Base-by-base conservation (phyloP, 2,888 invertebrate genomes). In the Eupithecia exiguata region DNA sequence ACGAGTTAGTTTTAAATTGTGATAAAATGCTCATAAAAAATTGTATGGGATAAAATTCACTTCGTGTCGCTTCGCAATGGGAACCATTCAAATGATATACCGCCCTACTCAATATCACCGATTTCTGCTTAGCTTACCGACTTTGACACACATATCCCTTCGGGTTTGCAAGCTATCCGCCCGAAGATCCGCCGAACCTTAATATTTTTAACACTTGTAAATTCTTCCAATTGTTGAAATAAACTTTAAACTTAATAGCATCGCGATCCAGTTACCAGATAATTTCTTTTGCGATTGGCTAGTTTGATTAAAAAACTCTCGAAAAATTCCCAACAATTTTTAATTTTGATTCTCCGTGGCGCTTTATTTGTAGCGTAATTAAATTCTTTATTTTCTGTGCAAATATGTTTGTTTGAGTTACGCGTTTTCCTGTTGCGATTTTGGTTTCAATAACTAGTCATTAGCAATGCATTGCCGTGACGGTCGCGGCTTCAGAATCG, bases 161-260 rank as follows among this genome's bases (percentile, higher is more conserved):
- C 18, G 1, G 14, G 30, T 35, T 35, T 9, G n/a, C n/a, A 10
- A 5, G 14, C 36, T 0, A 21, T 21, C 35, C 78, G 79, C 82
- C 66, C 0, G 5, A 46, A 81, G 10, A 73, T 1, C n/a, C n/a
- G 74, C 83, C 77, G 58, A 36, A 70, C 49, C 65, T 10, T 53
- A 74, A 74, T 75, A 69, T 70, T 75, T 76, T 68, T 30, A 81
- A 82, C 80, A 80, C 81, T 83, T 81, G 69, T 70, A 80, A 82
- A 81, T 82, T 82, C 80, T 83, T 79, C 71, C 69, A 74, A 72
- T 79, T 80, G 81, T 84, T 83, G 79, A 80, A 83, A 84, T 85
- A 87, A 85, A 83, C 73, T 76, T 80, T 78, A 79, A 81, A 66
- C 81, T 85, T 84, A 80, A 82, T 82, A 81, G 76, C 75, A 71